Percentiles rank a stretch among this genome's conserved stretches.
phyloP scores from a whole-genome alignment of 1,140 invertebrate genomes.

The Drosophila orosa region DNA sequence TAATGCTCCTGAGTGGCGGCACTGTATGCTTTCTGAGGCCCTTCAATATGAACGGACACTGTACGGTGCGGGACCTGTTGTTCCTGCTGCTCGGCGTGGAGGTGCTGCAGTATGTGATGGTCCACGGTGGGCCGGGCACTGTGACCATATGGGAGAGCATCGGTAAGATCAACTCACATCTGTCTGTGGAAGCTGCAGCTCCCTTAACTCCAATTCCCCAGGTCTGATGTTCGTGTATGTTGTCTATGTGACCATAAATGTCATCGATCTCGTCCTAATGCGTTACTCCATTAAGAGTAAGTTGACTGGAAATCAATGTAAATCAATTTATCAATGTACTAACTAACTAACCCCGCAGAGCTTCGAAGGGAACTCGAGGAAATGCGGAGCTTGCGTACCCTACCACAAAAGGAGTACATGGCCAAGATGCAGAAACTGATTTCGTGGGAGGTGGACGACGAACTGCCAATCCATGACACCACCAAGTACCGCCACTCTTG shows the following conservation, averaged over 20 bases:
- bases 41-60: constrained; percentile 42
- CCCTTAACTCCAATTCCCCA: background rate
- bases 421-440: background rate
- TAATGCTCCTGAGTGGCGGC: constrained; percentile 49
- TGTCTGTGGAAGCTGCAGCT: fast-evolving
- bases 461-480: constrained; percentile 29
- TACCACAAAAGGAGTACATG: background rate
- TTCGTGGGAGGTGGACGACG: constrained; percentile 25
- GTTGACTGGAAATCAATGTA: background rate
- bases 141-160: constrained; percentile 9
- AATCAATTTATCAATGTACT: no score
- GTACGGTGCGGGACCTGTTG: constrained; percentile 42
- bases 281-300: constrained; percentile 40
- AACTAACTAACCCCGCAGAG: constrained; percentile 15
- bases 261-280: constrained; percentile 33
- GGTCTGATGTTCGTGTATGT: constrained; percentile 30
- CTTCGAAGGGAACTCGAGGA: constrained; percentile 31
- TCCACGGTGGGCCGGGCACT: background rate
- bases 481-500: background rate
- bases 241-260: constrained; percentile 21
- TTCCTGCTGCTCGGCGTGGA: constrained; percentile 38
- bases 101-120: constrained; percentile 20
- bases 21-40: constrained; percentile 44
- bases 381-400: background rate
- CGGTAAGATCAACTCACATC: background rate